Percentiles rank a stretch among this genome's conserved stretches.
Evolutionary conservation across 2,797 vertebrate genomes (phyloP).

Genomic region (Mionectes olivaceus): DNA sequence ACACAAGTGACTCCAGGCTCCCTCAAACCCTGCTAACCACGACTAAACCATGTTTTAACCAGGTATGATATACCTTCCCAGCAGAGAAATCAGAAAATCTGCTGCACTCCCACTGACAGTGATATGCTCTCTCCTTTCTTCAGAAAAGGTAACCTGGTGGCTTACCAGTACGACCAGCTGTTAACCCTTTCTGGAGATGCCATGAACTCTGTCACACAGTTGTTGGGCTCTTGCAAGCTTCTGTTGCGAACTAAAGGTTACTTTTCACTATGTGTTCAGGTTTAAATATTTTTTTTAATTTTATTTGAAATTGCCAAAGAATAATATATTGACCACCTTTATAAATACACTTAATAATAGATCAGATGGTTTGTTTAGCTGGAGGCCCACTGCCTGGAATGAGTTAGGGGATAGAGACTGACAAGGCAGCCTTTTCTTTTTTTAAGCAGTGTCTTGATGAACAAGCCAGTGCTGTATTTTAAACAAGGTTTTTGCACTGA

Average conservation of each 20-base stretch:
- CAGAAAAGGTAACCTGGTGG: background rate
- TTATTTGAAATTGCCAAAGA: background rate
- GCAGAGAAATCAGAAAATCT: background rate
- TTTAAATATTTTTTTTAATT: background rate
- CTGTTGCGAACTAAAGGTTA: background rate
- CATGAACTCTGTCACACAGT: background rate
- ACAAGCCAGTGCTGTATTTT: conserved; percentile 62
- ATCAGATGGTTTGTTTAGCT: conserved; percentile 38
- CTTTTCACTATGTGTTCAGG: background rate
- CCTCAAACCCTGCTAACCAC: background rate
- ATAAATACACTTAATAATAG: conserved; percentile 15
- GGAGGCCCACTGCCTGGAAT: background rate
- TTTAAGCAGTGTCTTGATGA: conserved; percentile 33
- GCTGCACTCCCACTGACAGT: background rate
- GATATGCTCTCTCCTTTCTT: background rate
- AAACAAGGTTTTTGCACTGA: conserved; percentile 59
- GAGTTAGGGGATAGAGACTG: background rate
- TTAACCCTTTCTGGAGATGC: conserved; percentile 31
- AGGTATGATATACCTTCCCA: conserved; percentile 14
- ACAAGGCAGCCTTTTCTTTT: conserved; percentile 36
- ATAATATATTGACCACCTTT: background rate
- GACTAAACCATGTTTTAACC: background rate
- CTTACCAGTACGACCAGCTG: background rate
- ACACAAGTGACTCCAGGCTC: background rate
- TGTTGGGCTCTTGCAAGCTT: background rate